Evolutionary conservation across 1,140 invertebrate genomes (phyloP), one percentile per base, ranked within the genome.

Genomic region (Heliconius eleuchia): DNA sequence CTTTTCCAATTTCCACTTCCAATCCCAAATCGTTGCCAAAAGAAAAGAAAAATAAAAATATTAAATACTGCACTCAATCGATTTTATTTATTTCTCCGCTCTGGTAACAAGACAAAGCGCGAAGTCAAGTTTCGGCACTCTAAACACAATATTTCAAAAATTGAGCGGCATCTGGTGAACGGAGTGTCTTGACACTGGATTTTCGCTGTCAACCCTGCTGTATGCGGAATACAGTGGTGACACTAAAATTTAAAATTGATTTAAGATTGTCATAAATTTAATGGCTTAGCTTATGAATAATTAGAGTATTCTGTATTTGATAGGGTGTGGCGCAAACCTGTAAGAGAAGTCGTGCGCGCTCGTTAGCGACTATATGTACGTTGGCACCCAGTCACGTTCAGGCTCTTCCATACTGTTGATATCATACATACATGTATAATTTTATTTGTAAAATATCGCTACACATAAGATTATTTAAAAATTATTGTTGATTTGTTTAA

Each of bases 321-420:
- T 34, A 70, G 74, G 60, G 74, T 30, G 74, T 37, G 73, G 73
- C 74, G 60, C 74, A 27, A 71, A 60, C 74, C 37, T 27, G 74
- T 27, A 75, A 70, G 60, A 46, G 60, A 76, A 76, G 60, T 76
- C 39, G 74, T 76, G 30, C 50, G 57, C 66, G 74, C 74, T 76
- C 74, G 74, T 76, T 76, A 76, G 42, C 46, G 74, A 23, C 39
- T 27, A 23, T 76, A 34, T 34, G 30, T 34, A 60, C 60, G 4
- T 46, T 46, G 13, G 23, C 66, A 76, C 42, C 60, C 30, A 46
- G 74, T 42, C 42, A 71, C 39, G 39, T 76, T 76, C 23, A 70
- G 60, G 27, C 4, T 30, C 3, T 23, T n/a, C 27, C 60, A 57
- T 23, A 23, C 11, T 30, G 60, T 66, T 66, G 23, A 30, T 66